Evolutionary conservation across 2,888 invertebrate species (phyloP).

Genomic region (Pilophorus perplexus): DNA sequence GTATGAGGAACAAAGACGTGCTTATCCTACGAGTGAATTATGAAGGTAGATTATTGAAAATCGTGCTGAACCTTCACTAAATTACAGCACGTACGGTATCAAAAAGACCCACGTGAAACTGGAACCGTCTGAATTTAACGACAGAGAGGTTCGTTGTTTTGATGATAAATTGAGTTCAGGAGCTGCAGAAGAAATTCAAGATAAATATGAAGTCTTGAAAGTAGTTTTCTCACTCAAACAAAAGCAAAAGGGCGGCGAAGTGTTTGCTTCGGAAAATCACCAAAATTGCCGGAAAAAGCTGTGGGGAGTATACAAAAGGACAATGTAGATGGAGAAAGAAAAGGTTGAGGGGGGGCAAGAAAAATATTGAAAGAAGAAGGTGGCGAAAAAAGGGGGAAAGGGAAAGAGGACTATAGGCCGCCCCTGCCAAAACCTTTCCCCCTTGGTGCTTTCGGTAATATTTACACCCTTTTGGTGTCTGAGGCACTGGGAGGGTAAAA

Average conservation of each 20-base stretch:
- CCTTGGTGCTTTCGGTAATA: conserved; percentile 19
- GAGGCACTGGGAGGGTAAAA: background rate
- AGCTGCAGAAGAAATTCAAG: no score
- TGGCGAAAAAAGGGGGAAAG: no score
- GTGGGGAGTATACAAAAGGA: conserved; percentile 26
- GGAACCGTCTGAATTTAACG: no score
- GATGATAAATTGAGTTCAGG: no score
- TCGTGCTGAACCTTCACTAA: no score
- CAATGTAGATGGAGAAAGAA: conserved; percentile 19
- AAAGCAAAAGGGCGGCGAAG: background rate
- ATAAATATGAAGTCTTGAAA: background rate
- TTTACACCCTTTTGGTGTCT: conserved; percentile 22
- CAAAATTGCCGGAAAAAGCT: conserved; percentile 24
- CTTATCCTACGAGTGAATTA: no score
- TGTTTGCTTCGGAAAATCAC: conserved; percentile 20
- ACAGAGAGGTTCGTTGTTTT: no score
- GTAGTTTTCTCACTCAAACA: conserved; percentile 1
- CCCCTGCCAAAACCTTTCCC: conserved; percentile 14
- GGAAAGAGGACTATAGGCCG: conserved; percentile 3
- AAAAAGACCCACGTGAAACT: no score
- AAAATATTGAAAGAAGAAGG: conserved; percentile 21
- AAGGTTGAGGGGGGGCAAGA: background rate
- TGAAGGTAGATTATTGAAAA: no score
- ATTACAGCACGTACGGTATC: no score
- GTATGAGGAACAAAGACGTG: no score